Evolutionary conservation across 2,113 vertebrate genomes (phyloP).

Genomic region (Coreoperca whiteheadi): DNA sequence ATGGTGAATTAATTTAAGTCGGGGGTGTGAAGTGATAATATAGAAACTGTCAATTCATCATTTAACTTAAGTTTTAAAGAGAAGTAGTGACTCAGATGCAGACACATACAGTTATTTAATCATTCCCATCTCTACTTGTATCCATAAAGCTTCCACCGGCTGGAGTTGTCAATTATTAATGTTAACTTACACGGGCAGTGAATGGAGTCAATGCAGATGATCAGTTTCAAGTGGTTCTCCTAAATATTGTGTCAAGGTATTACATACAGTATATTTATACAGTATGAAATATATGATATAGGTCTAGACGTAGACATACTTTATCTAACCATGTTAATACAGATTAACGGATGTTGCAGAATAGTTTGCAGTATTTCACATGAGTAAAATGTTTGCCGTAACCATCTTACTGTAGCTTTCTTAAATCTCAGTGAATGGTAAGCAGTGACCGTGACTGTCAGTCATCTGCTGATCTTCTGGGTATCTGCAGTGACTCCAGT

Average conservation of each 20-base stretch:
- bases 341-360: background rate
- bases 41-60: conserved; percentile 59
- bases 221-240: conserved; percentile 1
- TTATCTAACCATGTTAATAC: background rate
- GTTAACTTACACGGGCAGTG: conserved; percentile 33
- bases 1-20: conserved; percentile 33
- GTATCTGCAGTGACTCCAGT: background rate
- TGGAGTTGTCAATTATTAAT: conserved; percentile 63
- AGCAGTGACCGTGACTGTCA: background rate
- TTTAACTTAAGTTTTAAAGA: conserved; percentile 58
- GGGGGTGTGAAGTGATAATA: conserved; percentile 32
- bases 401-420: background rate
- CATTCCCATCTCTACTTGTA: conserved; percentile 25
- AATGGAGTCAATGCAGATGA: conserved; percentile 36
- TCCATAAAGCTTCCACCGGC: conserved; percentile 44
- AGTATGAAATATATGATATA: background rate
- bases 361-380: conserved; percentile 21
- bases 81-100: conserved; percentile 55
- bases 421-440: background rate
- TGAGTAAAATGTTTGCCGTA: conserved; percentile 1
- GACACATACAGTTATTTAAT: conserved; percentile 61
- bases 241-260: conserved; percentile 7
- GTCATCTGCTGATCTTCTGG: background rate
- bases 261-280: background rate
- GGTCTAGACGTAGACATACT: background rate